A percentile compares a stretch with the other conserved stretches of the same genome.
phyloP scores from a whole-genome alignment of 2,797 vertebrate genomes.

The Eidolon dupreanum region DNA sequence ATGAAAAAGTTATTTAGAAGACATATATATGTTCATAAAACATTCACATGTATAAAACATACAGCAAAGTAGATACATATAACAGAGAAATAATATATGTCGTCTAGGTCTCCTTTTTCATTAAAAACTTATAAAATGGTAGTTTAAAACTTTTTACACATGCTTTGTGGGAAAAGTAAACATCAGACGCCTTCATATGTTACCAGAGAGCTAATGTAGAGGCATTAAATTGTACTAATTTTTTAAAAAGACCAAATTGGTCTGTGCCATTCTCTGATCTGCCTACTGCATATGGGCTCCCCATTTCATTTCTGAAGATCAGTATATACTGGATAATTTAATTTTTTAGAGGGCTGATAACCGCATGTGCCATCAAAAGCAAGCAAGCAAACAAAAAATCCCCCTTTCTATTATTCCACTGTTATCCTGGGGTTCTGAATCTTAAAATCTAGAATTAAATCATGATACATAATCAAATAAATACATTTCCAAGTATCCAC shows the following conservation, averaged over 20 bases:
- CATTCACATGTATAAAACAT: neutral
- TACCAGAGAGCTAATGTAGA: neutral
- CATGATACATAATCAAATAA: neutral
- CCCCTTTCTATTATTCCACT: neutral
- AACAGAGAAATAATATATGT: neutral
- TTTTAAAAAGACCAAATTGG: neutral
- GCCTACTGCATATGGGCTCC: neutral
- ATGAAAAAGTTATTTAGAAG: neutral
- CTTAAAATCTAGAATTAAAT: neutral
- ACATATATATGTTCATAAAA: neutral
- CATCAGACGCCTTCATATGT: neutral
- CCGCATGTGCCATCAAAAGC: neutral
- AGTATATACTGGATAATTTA: neutral
- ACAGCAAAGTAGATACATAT: neutral
- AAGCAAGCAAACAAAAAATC: neutral
- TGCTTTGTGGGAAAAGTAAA: neutral
- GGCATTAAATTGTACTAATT: neutral
- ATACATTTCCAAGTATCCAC: neutral
- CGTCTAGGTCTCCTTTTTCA: neutral
- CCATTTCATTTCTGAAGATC: neutral
- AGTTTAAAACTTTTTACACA: neutral
- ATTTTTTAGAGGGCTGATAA: neutral
- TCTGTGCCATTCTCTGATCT: neutral
- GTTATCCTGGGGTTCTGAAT: neutral
- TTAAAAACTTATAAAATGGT: neutral